These are phyloP conservation scores for Hylomyscus alleni DNA, from an alignment of 2,797 vertebrate species.

Conservation along the genomic window DNA sequence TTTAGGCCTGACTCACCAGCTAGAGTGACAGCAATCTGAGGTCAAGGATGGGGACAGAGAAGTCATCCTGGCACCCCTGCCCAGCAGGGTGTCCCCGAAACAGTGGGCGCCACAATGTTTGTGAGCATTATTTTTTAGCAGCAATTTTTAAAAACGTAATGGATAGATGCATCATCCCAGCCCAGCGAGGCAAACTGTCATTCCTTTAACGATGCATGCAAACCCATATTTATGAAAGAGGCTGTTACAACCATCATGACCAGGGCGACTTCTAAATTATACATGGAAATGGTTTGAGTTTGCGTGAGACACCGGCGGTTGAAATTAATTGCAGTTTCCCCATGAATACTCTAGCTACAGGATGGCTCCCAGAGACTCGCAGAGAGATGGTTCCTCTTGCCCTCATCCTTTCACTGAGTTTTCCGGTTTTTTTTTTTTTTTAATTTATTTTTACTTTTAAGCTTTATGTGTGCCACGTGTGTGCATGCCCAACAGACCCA, in stretches of 20 bases:
- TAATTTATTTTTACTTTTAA: neutral
- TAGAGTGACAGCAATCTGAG: neutral
- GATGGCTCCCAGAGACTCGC: neutral
- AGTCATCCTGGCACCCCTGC: neutral
- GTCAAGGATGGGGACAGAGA: neutral
- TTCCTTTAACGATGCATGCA: neutral
- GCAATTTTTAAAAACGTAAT: neutral
- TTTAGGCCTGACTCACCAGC: neutral
- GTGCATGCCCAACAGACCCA: neutral
- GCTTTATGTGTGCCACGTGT: neutral
- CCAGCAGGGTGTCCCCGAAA: neutral
- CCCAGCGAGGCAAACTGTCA: neutral
- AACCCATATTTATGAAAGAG: neutral
- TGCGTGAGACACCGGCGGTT: neutral
- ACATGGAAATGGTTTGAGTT: neutral
- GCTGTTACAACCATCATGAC: neutral
- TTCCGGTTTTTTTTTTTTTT: neutral
- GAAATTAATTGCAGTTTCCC: conserved; percentile 3
- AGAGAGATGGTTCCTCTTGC: neutral
- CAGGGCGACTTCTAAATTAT: neutral
- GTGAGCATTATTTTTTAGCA: neutral
- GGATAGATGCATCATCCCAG: neutral
- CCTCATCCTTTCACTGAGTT: neutral
- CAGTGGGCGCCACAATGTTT: neutral
- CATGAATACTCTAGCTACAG: neutral